Evolutionary conservation across 2,113 vertebrate species (phyloP), one percentile per base, ranked within the genome.

Genomic region (Spea multiplicata): DNA sequence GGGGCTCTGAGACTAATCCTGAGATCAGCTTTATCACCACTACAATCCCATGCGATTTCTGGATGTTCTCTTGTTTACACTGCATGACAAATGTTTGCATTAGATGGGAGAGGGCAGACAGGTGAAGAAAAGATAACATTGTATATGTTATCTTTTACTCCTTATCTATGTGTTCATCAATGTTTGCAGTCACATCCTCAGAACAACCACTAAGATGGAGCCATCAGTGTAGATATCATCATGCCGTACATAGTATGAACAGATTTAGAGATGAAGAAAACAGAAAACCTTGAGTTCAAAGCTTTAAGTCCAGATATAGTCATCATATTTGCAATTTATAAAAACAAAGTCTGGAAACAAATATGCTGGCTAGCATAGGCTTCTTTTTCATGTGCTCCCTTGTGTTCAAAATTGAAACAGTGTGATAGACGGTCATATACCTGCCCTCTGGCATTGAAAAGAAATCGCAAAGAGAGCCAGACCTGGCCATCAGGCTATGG

Each of bases 121-220:
- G 75, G 53, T 77, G 66, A 71, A 52, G 30, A 8, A 47, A 53
- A 77, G 75, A 77, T 77, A 77, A 69, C 66, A 77, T 77, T 77
- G 66, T 70, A 52, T 44, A 50, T 30, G 17, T 72, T 77, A 70
- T 77, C 45, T 77, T 5, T 16, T 6, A 9, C 17, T 62, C 52
- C 75, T 77, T 77, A 77, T 77, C 75, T 44, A 8, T 12, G 9
- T 30, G 47, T 44, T 49, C 44, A 9, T 77, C 52, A 46, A 50
- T 68, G 66, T 70, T 70, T 69, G n/a, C 66, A 13, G 8, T 70
- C 3, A 61, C 16, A 13, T 50, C 6, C 5, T 6, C 44, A 14
- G n/a, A 5, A 16, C 12, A 61, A 45, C n/a, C 61, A 16, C 9
- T 64, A 16, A 8, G 14, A 5, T 59, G 12, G 12, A 59, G 10